phyloP scores from a whole-genome alignment of 2,113 vertebrate species.

The Psephotus haematonotus region DNA sequence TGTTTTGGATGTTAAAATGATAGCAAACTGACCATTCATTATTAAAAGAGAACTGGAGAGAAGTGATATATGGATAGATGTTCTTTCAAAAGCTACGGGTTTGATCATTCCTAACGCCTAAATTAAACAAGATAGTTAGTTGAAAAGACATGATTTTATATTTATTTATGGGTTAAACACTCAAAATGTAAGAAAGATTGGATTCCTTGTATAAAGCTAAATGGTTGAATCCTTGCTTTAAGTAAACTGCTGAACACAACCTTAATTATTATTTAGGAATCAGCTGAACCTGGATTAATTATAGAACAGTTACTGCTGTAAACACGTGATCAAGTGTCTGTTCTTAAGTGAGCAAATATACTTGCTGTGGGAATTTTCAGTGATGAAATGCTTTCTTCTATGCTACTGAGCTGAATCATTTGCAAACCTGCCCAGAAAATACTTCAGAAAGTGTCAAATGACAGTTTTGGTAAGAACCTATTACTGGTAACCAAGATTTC shows the following conservation, averaged over 20 bases:
- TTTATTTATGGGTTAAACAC: neutral
- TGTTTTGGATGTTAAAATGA: neutral
- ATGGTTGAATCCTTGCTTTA: neutral
- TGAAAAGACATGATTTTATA: neutral
- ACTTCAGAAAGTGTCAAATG: neutral
- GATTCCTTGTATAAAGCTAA: neutral
- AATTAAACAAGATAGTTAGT: neutral
- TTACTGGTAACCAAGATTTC: neutral
- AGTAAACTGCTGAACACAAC: conserved; percentile 2
- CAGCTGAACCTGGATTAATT: conserved; percentile 19
- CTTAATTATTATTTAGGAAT: conserved; percentile 47
- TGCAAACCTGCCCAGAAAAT: neutral
- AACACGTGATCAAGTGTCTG: neutral
- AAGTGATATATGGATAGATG: neutral
- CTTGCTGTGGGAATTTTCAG: neutral
- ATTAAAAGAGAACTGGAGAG: neutral
- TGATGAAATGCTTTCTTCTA: neutral
- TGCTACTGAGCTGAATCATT: neutral
- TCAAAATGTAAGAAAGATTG: neutral
- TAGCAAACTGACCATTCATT: neutral
- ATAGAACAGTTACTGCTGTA: conserved; percentile 10
- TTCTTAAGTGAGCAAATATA: neutral
- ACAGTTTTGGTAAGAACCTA: neutral
- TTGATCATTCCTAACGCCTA: neutral
- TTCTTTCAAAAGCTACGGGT: neutral